Conservation (phyloP, 2,888 invertebrate species). For the Blastobasis lacticolella region DNA sequence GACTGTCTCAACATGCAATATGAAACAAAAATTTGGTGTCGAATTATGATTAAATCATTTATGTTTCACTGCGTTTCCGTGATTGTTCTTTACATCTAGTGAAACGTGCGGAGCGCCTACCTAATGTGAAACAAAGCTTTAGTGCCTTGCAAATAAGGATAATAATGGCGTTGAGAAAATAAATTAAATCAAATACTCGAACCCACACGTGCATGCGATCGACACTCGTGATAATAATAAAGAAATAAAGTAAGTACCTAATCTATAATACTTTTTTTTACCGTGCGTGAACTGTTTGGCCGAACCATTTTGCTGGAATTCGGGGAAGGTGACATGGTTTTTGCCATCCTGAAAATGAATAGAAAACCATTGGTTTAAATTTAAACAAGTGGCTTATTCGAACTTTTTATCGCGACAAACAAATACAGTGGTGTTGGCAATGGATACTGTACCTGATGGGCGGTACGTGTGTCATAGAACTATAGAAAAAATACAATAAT, state of each 20-base stretch:
- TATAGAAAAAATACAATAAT: too few relatives aligned
- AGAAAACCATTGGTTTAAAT: conserved; percentile 1
- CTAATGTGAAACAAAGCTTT: conserved; percentile 39
- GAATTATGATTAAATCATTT: not conserved
- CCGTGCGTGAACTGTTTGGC: conserved; percentile 92
- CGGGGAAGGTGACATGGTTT: conserved; percentile 92
- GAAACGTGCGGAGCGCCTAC: too few relatives aligned
- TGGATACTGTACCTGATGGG: too few relatives aligned
- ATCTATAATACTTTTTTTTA: conserved; percentile 82
- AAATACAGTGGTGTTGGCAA: too few relatives aligned
- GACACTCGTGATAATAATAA: conserved; percentile 68
- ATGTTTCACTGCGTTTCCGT: too few relatives aligned
- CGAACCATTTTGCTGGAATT: conserved; percentile 91
- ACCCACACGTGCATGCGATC: conserved; percentile 72
- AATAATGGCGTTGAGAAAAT: conserved; percentile 29
- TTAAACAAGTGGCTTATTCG: too few relatives aligned
- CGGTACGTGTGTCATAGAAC: too few relatives aligned
- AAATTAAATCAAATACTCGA: conserved; percentile 41
- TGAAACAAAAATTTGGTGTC: conserved; percentile 11
- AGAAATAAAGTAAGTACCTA: conserved; percentile 74
- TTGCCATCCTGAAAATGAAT: conserved; percentile 81
- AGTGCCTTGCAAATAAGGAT: conserved; percentile 38
- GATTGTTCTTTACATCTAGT: too few relatives aligned
- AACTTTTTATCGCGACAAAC: too few relatives aligned
- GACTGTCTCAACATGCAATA: conserved; percentile 14